Base-by-base conservation (phyloP, 2,797 vertebrate genomes). In the Myotis vivesi region DNA sequence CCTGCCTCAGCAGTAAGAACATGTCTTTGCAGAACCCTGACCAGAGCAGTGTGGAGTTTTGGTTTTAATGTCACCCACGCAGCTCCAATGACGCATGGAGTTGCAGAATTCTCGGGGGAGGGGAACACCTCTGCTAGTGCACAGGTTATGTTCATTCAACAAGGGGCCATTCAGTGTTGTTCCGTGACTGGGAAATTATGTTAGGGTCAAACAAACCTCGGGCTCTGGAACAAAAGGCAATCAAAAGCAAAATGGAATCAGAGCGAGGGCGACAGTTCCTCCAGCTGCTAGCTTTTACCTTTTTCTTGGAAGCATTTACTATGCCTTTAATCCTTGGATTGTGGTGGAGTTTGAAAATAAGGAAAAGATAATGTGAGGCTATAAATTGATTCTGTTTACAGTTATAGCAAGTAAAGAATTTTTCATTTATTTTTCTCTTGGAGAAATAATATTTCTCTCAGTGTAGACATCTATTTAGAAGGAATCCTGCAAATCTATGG, bases 261-360 rank as follows among this genome's bases (percentile, higher is more conserved):
- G 5, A 51, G 62, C 38, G 46, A n/a, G 71, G 16, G 82, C 69
- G 28, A 77, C 17, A 41, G 49, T 71, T 83, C 55, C 53, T 93
- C n/a, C 66, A 22, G 57, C 30, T 94, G 59, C 55, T 96, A 46
- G 89, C 92, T 94, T 64, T 84, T 92, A 94, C 87, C 86, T 94
- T 95, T 92, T 92, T 51, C 90, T 72, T 92, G 68, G 85, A 96
- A 93, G 30, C 84, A 53, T 23, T 69, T 82, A 64, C 20, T 59
- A 68, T 64, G 80, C 16, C 44, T 92, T 85, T 72, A 91, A 76
- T 92, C 38, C 30, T 84, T 46, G 88, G 76, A 82, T 62, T 46
- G 20, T 80, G 38, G 25, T 69, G 9, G 38, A 83, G 44, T 41
- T 89, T 91, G 55, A 75, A 92, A 92, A 94, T 28, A 59, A 79